Evolutionary conservation across 2,888 invertebrate species (phyloP).

Genomic region (Drosophila tripunctata): DNA sequence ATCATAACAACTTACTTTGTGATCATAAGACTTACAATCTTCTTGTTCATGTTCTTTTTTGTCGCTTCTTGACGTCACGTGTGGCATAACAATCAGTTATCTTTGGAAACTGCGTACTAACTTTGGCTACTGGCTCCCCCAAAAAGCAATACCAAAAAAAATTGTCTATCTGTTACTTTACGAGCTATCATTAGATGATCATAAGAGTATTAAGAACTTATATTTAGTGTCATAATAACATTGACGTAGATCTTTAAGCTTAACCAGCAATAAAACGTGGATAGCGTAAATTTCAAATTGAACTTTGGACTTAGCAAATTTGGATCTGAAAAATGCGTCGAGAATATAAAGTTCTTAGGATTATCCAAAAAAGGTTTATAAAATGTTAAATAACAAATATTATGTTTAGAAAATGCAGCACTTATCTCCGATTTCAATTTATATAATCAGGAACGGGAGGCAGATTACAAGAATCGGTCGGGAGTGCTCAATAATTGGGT

Average conservation of each 20-base stretch:
- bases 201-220: not conserved
- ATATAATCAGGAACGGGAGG: no score
- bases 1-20: slow-evolving; percentile 3
- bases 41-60: slow-evolving; percentile 22
- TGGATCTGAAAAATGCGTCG: not conserved
- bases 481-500: no score
- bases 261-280: not conserved
- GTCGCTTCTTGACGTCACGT: slow-evolving; percentile 35
- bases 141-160: no score
- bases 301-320: not conserved
- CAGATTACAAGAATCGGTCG: no score
- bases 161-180: not conserved
- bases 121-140: not conserved
- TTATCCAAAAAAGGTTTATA: no score
- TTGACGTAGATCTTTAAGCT: not conserved
- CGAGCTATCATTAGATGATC: not conserved
- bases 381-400: no score
- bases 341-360: no score
- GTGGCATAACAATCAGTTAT: slow-evolving; percentile 18
- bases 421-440: no score
- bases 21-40: slow-evolving; percentile 6
- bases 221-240: not conserved
- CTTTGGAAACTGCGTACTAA: not conserved
- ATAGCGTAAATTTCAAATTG: not conserved
- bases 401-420: no score